Evolutionary conservation across 1,140 invertebrate species (phyloP), one percentile per base, ranked within the genome.

Genomic region (Anastrepha ludens): DNA sequence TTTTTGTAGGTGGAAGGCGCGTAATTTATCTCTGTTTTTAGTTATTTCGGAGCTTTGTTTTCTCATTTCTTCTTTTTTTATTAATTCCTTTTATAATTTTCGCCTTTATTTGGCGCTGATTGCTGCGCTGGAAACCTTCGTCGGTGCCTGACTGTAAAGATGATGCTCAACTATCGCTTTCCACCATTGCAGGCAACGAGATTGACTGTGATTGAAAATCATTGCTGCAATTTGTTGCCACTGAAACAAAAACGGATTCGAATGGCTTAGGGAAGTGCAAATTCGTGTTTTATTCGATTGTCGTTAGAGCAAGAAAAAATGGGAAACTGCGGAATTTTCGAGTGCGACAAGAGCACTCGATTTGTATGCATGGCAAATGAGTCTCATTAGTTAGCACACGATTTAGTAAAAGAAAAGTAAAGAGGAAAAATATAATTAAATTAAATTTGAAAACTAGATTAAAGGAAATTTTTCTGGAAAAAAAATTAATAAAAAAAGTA

Each of bases 231-330:
- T 81, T 55, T 81, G 47, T 11, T 3, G n/a, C 17, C 6, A 44
- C 6, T 29, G 47, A 81, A 55, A 81, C 44, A 81, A 47, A 55
- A 81, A 0, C 11, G 17, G 70, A 41, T 6, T 2, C 9, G 41
- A 17, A 50, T 74, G 15, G 8, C 3, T 55, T 55, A n/a, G 7
- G 47, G 47, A 81, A 81, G 74, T 81, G 74, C 47, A 81, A 81
- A 81, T 81, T 81, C 44, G 74, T 81, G 74, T 81, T 81, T 29
- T 7, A 55, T 81, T 81, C 15, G 47, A 13, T 81, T 81, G 39
- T 55, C 44, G 17, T 1, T 81, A 2, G 20, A 29, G 11, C 5
- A 67, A 8, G 47, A 74, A 74, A 47, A n/a, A n/a, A 13, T 17
- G 44, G n/a, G 39, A 3, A 15, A 1, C 13, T 13, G 8, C 39